A percentile compares a stretch with the other conserved stretches of the same genome.
phyloP scores from a whole-genome alignment of 2,797 vertebrate species.

The Arnoldichthys spilopterus region DNA sequence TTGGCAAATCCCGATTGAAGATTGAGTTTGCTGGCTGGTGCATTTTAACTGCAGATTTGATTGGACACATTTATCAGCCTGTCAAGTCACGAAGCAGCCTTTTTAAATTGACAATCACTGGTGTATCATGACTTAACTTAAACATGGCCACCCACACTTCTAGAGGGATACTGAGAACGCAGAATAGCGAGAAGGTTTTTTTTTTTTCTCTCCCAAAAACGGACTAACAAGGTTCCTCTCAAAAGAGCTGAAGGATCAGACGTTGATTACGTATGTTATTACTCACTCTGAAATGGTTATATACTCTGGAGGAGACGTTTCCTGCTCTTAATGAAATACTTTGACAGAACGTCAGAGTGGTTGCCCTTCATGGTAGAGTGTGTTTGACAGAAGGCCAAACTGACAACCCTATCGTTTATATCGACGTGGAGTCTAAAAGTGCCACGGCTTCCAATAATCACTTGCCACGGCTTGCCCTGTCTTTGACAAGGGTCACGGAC shows the following conservation, averaged over 20 bases:
- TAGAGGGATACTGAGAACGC: neutral
- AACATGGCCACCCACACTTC: constrained; percentile 9
- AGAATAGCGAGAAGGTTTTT: neutral
- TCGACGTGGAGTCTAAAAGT: neutral
- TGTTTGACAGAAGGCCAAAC: constrained; percentile 38
- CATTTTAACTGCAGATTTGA: neutral
- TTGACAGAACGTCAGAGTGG: constrained; percentile 21
- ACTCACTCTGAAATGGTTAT: constrained; percentile 57
- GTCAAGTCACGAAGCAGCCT: neutral
- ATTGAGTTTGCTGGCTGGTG: neutral
- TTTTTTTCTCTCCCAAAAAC: neutral
- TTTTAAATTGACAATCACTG: neutral
- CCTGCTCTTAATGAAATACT: constrained; percentile 32
- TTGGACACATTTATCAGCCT: neutral
- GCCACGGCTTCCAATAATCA: neutral
- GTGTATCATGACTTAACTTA: neutral
- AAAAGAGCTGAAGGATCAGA: constrained; percentile 1
- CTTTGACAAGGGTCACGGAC: constrained; percentile 37
- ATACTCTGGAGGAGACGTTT: constrained; percentile 52
- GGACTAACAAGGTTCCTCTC: constrained; percentile 1
- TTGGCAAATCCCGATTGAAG: neutral
- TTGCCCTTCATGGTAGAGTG: neutral
- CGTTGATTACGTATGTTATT: constrained; percentile 38
- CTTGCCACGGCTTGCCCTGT: constrained; percentile 17
- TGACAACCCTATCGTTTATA: constrained; percentile 24